Evolutionary conservation across 2,888 invertebrate species (phyloP).

Genomic region (Sericinus montela): DNA sequence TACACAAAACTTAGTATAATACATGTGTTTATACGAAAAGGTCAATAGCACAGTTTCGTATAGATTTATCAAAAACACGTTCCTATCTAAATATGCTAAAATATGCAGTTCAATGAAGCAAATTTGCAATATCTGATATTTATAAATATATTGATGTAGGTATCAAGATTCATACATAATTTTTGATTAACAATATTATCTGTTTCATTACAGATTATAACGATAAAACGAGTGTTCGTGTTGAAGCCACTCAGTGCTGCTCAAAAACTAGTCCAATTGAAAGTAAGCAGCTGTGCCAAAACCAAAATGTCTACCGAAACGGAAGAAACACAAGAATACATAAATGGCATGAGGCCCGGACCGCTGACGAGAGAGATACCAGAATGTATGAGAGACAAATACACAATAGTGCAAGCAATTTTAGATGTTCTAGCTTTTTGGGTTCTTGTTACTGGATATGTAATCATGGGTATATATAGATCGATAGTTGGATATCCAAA

Average conservation of each 20-base stretch:
- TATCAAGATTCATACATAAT: too few relatives aligned
- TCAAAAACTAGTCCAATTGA: constrained; percentile 9
- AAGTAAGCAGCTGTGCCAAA: constrained; percentile 22
- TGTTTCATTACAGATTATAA: constrained; percentile 15
- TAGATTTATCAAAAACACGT: too few relatives aligned
- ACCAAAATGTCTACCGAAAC: constrained; percentile 50
- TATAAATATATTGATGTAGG: too few relatives aligned
- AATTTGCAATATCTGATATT: too few relatives aligned
- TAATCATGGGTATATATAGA: constrained; percentile 79
- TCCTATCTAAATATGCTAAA: too few relatives aligned
- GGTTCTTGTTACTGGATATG: constrained; percentile 63
- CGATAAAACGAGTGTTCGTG: constrained; percentile 3
- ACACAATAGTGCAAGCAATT: constrained; percentile 73
- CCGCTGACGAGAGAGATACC: constrained; percentile 70
- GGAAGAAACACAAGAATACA: constrained; percentile 63
- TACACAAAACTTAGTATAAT: too few relatives aligned
- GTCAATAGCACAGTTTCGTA: too few relatives aligned
- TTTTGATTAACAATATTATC: background rate
- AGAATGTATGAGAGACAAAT: constrained; percentile 70
- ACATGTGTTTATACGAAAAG: too few relatives aligned
- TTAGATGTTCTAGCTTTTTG: constrained; percentile 79
- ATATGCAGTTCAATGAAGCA: too few relatives aligned
- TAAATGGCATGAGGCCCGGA: constrained; percentile 63
- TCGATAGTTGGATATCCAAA: constrained; percentile 81
- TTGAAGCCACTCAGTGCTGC: constrained; percentile 17